A percentile compares a stretch with the other conserved stretches of the same genome.
These are phyloP conservation scores for Brachyhypopomus occidentalis DNA, from an alignment of 2,113 vertebrate species.

Conservation along the genomic window DNA sequence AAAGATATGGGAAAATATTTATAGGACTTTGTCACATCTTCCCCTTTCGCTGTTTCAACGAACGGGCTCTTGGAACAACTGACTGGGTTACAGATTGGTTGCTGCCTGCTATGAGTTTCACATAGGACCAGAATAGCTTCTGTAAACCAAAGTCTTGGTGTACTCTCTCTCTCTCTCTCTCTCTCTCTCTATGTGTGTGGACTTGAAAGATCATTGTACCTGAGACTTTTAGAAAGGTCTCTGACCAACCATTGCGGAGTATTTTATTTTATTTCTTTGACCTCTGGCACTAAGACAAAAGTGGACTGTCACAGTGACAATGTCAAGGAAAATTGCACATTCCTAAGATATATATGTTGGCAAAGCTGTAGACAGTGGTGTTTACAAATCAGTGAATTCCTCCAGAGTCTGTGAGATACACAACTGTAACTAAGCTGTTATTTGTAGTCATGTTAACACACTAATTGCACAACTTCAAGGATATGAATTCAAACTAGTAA, in stretches of 20 bases:
- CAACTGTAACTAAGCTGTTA: conserved; percentile 32
- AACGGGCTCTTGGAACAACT: conserved; percentile 28
- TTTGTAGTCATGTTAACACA: conserved; percentile 34
- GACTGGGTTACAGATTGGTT: conserved; percentile 39
- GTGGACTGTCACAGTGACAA: conserved; percentile 15
- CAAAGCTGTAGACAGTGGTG: background rate
- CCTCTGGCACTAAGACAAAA: conserved; percentile 5
- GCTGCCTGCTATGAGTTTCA: conserved; percentile 36
- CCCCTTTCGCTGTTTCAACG: conserved; percentile 7
- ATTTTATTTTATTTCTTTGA: conserved; percentile 26
- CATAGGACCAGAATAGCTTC: conserved; percentile 42
- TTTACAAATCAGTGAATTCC: conserved; percentile 37
- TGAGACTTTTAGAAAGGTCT: background rate
- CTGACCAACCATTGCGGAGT: background rate
- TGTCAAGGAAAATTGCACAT: conserved; percentile 31
- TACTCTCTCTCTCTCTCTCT: background rate
- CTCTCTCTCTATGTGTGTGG: background rate
- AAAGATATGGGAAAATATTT: conserved; percentile 50
- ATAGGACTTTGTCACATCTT: conserved; percentile 41
- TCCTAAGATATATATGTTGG: conserved; percentile 24
- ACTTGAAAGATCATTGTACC: conserved; percentile 6
- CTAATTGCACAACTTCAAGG: conserved; percentile 32
- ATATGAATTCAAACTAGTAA: conserved; percentile 26
- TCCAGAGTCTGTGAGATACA: conserved; percentile 29
- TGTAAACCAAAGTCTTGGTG: conserved; percentile 23